These are phyloP conservation scores for Tyto alba DNA, from an alignment of 2,113 vertebrate species.

Conservation along the genomic window DNA sequence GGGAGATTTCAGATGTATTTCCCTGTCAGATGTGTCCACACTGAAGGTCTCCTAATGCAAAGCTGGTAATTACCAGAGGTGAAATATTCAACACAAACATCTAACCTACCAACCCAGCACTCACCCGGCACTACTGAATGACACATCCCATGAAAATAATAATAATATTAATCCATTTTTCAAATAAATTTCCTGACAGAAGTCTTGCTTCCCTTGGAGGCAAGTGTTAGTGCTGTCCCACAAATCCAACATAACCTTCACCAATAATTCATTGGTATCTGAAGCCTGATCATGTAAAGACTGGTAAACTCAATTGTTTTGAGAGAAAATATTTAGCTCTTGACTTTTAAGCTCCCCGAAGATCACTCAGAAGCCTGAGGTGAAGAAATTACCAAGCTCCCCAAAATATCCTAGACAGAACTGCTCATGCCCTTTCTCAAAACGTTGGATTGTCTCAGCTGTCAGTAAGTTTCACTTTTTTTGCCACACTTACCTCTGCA, in stretches of 20 bases:
- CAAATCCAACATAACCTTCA: conserved; percentile 11
- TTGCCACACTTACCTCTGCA: accelerated
- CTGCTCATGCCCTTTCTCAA: accelerated
- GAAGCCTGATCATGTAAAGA: neutral
- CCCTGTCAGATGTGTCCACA: neutral
- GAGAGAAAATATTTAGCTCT: neutral
- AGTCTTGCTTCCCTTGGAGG: conserved; percentile 4
- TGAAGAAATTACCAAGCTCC: neutral
- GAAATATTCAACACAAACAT: neutral
- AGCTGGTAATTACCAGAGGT: conserved; percentile 3
- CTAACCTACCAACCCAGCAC: neutral
- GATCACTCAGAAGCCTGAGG: neutral
- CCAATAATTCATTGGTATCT: conserved; percentile 1
- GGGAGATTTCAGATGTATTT: conserved; percentile 4
- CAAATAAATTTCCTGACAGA: conserved; percentile 5
- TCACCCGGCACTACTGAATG: neutral
- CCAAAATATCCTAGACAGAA: neutral
- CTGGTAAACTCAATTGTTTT: neutral
- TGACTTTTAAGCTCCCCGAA: neutral
- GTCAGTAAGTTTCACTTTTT: neutral
- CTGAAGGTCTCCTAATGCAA: neutral
- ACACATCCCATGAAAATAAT: neutral
- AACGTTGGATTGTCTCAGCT: neutral
- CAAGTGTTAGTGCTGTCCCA: neutral
- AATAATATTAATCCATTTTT: conserved; percentile 12